Percentiles rank a stretch among this genome's conserved stretches.
Evolutionary conservation across 2,113 vertebrate species (phyloP).

Genomic region (Camelus bactrianus): DNA sequence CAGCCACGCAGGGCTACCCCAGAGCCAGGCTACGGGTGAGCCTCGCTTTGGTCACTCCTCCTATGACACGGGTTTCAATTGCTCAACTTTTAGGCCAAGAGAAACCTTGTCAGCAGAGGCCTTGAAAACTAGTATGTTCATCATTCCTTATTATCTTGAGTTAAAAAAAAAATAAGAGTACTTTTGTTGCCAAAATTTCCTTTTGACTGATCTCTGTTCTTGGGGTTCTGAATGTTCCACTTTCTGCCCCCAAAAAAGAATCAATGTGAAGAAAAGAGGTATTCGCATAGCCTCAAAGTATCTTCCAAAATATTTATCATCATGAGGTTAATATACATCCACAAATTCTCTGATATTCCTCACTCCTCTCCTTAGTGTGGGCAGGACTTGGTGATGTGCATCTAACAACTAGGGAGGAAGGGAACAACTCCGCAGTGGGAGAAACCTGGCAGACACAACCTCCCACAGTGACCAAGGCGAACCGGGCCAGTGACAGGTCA

Average conservation of each 20-base stretch:
- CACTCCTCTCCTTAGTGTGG: background rate
- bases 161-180: background rate
- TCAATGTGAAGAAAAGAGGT: background rate
- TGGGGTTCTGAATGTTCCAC: background rate
- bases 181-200: background rate
- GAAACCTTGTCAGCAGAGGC: background rate
- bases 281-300: background rate
- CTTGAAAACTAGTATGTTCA: background rate
- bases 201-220: constrained; percentile 24
- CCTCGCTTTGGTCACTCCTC: background rate
- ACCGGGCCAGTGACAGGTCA: background rate
- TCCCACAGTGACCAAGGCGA: background rate
- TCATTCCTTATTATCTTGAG: background rate
- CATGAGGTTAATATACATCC: background rate
- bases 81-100: background rate
- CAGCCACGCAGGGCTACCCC: too few species aligned
- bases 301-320: background rate
- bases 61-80: background rate
- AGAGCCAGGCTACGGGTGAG: background rate
- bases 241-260: background rate
- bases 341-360: background rate
- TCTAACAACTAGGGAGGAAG: background rate
- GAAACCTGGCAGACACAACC: background rate
- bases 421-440: background rate
- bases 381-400: background rate